These are phyloP conservation scores for Drosophila conformis DNA, from an alignment of 2,888 invertebrate species.

Conservation along the genomic window DNA sequence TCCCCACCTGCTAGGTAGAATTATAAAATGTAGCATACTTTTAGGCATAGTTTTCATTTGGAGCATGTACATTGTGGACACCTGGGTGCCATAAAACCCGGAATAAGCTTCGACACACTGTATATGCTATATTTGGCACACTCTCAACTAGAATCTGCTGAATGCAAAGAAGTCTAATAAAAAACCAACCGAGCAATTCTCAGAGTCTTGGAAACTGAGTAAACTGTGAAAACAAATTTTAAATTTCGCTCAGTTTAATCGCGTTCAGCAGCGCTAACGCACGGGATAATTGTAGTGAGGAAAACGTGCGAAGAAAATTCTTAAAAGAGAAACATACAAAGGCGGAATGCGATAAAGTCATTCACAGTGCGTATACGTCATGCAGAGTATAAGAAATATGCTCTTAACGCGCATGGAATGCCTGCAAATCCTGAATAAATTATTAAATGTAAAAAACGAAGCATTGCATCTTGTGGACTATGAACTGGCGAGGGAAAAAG, in stretches of 20 bases:
- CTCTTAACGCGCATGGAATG: slow-evolving; percentile 67
- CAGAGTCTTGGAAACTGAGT: slow-evolving; percentile 37
- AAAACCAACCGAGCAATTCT: slow-evolving; percentile 27
- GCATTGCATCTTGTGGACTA: slow-evolving; percentile 46
- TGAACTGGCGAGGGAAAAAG: slow-evolving; percentile 40
- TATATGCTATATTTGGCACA: slow-evolving; percentile 13
- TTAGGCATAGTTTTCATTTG: too few relatives aligned
- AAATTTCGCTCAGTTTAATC: slow-evolving; percentile 51
- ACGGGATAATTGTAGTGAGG: slow-evolving; percentile 37
- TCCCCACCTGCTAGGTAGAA: too few relatives aligned
- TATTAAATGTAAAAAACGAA: slow-evolving; percentile 12
- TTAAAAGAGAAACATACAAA: background rate
- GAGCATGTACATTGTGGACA: too few relatives aligned
- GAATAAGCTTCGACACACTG: too few relatives aligned
- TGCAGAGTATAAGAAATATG: slow-evolving; percentile 56
- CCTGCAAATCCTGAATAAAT: slow-evolving; percentile 59
- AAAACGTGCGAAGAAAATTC: slow-evolving; percentile 2
- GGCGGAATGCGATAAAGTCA: slow-evolving; percentile 1
- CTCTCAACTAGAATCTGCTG: slow-evolving; percentile 10
- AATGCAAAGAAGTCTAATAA: slow-evolving; percentile 18
- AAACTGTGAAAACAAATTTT: slow-evolving; percentile 29
- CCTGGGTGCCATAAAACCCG: too few relatives aligned
- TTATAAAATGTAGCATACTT: too few relatives aligned
- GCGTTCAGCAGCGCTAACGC: slow-evolving; percentile 42
- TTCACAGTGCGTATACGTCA: slow-evolving; percentile 37